Percentiles rank a stretch among this genome's conserved stretches.
Conservation (phyloP, 2,113 vertebrate genomes). For the Kryptolebias marmoratus region DNA sequence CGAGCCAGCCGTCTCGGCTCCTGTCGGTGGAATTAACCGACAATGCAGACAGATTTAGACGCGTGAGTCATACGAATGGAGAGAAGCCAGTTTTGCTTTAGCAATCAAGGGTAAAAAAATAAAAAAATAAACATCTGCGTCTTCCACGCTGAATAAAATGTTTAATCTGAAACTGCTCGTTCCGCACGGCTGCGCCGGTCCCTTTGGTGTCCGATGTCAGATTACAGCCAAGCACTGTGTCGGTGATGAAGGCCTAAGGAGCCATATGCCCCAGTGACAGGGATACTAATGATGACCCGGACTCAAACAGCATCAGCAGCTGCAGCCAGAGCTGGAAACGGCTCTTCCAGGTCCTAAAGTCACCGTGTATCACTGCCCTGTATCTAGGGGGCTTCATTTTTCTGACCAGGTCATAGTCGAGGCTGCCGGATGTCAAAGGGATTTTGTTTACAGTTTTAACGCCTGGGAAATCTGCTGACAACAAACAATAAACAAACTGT, state of each 20-base stretch:
- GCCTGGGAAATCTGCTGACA: constrained; percentile 23
- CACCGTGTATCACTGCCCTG: constrained; percentile 1
- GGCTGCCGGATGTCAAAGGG: constrained; percentile 29
- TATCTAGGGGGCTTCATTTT: constrained; percentile 35
- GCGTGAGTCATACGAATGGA: constrained; percentile 1
- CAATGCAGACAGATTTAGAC: constrained; percentile 30
- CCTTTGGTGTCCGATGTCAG: constrained; percentile 39
- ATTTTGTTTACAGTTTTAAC: constrained; percentile 29
- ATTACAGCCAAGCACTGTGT: constrained; percentile 35
- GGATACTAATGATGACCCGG: constrained; percentile 68
- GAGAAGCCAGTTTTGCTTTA: not conserved
- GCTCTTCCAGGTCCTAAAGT: constrained; percentile 57
- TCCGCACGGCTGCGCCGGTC: constrained; percentile 2
- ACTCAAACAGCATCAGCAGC: constrained; percentile 50
- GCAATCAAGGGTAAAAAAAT: not conserved
- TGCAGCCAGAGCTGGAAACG: constrained; percentile 61
- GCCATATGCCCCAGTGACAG: constrained; percentile 61
- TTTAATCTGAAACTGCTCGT: not conserved
- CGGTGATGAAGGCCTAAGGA: constrained; percentile 50
- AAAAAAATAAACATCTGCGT: not conserved
- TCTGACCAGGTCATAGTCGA: constrained; percentile 42
- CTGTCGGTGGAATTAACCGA: constrained; percentile 27
- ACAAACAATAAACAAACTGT: constrained; percentile 12
- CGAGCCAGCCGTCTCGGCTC: constrained; percentile 29
- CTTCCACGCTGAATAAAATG: not conserved